A percentile compares a stretch with the other conserved stretches of the same genome.
Conservation (phyloP, 2,888 invertebrate species). For the Flexamia atlantica region DNA sequence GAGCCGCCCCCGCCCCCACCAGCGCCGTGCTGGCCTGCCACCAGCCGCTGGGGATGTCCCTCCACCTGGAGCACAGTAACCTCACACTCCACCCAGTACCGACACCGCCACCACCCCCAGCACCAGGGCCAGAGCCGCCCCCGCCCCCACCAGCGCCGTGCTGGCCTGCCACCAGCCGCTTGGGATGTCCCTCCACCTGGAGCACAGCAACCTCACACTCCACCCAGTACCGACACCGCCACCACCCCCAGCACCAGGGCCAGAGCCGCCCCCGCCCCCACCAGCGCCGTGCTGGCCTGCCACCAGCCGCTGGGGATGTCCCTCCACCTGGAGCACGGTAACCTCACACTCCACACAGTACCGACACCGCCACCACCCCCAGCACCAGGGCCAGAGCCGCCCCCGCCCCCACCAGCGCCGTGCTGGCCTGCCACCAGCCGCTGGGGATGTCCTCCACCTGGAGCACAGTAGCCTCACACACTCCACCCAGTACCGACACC, state of each 20-base stretch:
- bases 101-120: conserved; percentile 79
- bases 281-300: conserved; percentile 78
- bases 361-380: conserved; percentile 78
- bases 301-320: conserved; percentile 84
- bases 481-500: conserved; percentile 78
- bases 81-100: conserved; percentile 76
- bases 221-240: not conserved
- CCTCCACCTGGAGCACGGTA: conserved; percentile 77
- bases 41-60: conserved; percentile 83
- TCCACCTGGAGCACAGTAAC: conserved; percentile 79
- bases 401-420: conserved; percentile 79
- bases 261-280: not conserved
- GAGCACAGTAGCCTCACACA: conserved; percentile 67
- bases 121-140: conserved; percentile 79
- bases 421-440: conserved; percentile 80
- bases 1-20: not conserved
- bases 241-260: not conserved
- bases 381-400: conserved; percentile 79
- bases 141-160: conserved; percentile 78
- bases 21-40: conserved; percentile 80
- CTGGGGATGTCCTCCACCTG: conserved; percentile 83
- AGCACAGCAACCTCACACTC: conserved; percentile 66
- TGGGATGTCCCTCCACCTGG: conserved; percentile 82
- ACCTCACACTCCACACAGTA: conserved; percentile 76
- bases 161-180: conserved; percentile 82